Percentiles rank a stretch among this genome's conserved stretches.
Evolutionary conservation across 30 jellyfish, hydroid and myxozoan genomes (phyloP).

Genomic region (Catostylus mosaicus): DNA sequence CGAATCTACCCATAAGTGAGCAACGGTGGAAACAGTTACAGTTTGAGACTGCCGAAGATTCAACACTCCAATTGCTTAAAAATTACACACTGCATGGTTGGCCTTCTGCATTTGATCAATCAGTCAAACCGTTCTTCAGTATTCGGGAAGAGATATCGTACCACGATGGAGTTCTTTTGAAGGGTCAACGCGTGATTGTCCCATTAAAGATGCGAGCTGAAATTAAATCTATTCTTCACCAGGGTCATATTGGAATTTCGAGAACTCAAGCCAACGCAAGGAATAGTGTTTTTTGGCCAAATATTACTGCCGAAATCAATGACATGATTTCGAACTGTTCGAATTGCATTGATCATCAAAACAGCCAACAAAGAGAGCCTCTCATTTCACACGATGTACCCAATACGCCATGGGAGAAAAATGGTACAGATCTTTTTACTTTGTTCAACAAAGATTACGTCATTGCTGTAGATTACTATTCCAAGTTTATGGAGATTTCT

Average conservation of each 20-base stretch:
- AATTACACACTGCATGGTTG: slow-evolving; percentile 42
- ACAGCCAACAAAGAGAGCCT: slow-evolving; percentile 51
- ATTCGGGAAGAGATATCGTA: slow-evolving; percentile 27
- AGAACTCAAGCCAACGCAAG: slow-evolving; percentile 52
- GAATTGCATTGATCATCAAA: slow-evolving; percentile 15
- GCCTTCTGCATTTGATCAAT: neutral
- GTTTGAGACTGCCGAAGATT: neutral
- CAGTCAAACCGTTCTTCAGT: slow-evolving; percentile 26
- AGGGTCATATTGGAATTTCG: slow-evolving; percentile 59
- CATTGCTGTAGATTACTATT: slow-evolving; percentile 53
- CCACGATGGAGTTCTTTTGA: slow-evolving; percentile 21
- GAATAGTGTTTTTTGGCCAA: slow-evolving; percentile 51
- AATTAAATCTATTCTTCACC: slow-evolving; percentile 28
- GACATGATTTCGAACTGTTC: slow-evolving; percentile 22
- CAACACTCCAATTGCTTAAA: neutral
- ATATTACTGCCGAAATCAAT: slow-evolving; percentile 24
- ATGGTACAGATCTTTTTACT: slow-evolving; percentile 52
- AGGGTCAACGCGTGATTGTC: slow-evolving; percentile 41
- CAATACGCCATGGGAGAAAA: slow-evolving; percentile 40
- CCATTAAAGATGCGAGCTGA: slow-evolving; percentile 42
- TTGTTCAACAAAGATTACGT: slow-evolving; percentile 27
- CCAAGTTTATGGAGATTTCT: slow-evolving; percentile 51
- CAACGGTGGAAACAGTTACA: slow-evolving; percentile 5
- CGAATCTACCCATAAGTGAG: neutral
- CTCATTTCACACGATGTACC: slow-evolving; percentile 44